Base-by-base conservation (phyloP, 2,888 invertebrate genomes). In the Vesta saturnalis region DNA sequence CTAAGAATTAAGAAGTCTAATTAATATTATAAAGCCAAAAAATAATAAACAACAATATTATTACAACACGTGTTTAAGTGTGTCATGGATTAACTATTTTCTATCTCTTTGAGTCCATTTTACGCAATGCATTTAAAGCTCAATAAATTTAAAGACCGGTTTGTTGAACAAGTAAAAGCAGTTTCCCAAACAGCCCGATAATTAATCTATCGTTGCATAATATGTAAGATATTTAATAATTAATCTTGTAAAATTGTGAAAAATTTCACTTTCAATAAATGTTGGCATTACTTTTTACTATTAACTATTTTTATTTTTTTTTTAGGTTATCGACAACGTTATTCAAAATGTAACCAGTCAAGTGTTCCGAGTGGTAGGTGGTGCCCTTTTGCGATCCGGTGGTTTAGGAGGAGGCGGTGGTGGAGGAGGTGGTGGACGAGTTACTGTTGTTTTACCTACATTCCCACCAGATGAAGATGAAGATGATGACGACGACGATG, bases 321-420 rank as follows among this genome's bases (percentile, higher is more conserved):
- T 64, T 43, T 57, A 89, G 92, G 90, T 92, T 81, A 86, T 93
- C 86, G 92, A 92, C 87, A 88, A 89, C 84, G 91, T 91, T 83
- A 90, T 93, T 83, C 92, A 92, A 87, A 87, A 89, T 84, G 87
- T 93, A 81, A 90, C 90, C 73, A 88, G 90, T 82, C 87, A 89
- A 83, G 85, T 94, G 79, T 89, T 94, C 84, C 89, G 92, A 79
- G 87, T 91, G 71, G 88, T 94, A 80, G 94, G 94, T 56, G 91
- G 94, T 46, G 87, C 90, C 69, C 85, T 94, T 75, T 87, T 93
- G 73, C 87, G 89, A 72, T 80, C 79, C 69, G 87, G 87, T 70
- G 87, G 89, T 80, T 85, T 91, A 67, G 86, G 85, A 70, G 86
- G 86, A 55, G 85, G 85, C 62, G 64, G 61, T 30, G 83, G 83